Conservation (phyloP, 2,113 vertebrate genomes). For the Spea bombifrons region DNA sequence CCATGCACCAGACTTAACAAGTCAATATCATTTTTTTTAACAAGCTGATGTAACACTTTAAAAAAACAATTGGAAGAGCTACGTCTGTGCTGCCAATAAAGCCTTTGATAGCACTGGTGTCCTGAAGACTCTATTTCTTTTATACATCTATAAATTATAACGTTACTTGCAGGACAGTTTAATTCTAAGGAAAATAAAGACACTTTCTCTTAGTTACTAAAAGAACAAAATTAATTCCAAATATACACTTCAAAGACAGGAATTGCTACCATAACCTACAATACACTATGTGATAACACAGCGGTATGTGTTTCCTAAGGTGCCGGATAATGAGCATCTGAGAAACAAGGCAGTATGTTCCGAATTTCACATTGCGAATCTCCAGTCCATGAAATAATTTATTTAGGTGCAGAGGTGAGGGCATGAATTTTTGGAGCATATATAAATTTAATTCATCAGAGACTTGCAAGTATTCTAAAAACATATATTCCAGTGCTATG, state of each 20-base stretch:
- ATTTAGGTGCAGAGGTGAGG: not conserved
- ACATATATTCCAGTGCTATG: not conserved
- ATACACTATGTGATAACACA: not conserved
- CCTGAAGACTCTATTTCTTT: too few species aligned
- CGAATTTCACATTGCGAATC: not conserved
- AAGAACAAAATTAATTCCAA: not conserved
- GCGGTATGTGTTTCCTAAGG: not conserved
- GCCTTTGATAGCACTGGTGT: too few species aligned
- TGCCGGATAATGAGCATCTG: not conserved
- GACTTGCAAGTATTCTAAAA: not conserved
- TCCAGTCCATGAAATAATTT: not conserved
- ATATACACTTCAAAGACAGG: not conserved
- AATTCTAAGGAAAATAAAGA: not conserved
- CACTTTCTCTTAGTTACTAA: not conserved
- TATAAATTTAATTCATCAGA: not conserved
- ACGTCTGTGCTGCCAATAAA: too few species aligned
- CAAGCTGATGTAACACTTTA: too few species aligned
- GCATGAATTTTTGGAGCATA: conserved; percentile 23
- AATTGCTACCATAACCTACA: not conserved
- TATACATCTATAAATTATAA: too few species aligned
- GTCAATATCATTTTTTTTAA: too few species aligned
- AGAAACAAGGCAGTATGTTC: not conserved
- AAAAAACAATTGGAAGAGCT: too few species aligned
- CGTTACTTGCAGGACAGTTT: not conserved
- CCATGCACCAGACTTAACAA: too few species aligned